phyloP scores from a whole-genome alignment of 2,797 vertebrate species.

The Prionace glauca region DNA sequence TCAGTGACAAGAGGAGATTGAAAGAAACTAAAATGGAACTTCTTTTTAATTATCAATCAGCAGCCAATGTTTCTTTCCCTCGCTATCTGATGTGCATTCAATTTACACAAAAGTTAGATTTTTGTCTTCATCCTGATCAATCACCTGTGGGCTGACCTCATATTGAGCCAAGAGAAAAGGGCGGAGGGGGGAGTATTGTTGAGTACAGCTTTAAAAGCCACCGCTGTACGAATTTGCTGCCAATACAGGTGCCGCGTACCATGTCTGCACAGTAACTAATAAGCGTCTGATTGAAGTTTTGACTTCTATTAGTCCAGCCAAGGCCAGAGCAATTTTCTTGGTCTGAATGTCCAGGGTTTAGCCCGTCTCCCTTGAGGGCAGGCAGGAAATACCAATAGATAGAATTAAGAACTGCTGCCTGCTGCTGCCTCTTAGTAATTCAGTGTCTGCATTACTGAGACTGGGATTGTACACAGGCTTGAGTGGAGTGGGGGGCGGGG shows the following conservation, averaged over 20 bases:
- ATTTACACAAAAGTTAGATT: constrained; percentile 31
- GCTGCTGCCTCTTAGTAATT: constrained; percentile 48
- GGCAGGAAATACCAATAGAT: constrained; percentile 50
- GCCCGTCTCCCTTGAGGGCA: constrained; percentile 48
- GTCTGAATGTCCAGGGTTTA: constrained; percentile 50
- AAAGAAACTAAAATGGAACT: not conserved
- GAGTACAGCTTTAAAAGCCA: constrained; percentile 45
- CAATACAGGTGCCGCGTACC: constrained; percentile 47
- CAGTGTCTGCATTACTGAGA: not conserved
- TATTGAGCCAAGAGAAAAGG: constrained; percentile 55
- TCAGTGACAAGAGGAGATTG: not conserved
- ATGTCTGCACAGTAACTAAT: constrained; percentile 53
- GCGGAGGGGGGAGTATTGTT: constrained; percentile 49
- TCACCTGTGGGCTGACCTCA: constrained; percentile 52
- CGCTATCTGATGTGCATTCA: not conserved
- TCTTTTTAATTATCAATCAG: not conserved
- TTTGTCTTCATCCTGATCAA: constrained; percentile 45
- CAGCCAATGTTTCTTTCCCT: not conserved
- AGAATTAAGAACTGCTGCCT: constrained; percentile 42
- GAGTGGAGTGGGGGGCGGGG: not conserved
- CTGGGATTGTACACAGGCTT: constrained; percentile 38
- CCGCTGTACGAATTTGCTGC: constrained; percentile 50
- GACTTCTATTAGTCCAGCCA: constrained; percentile 55
- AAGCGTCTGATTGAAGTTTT: constrained; percentile 58
- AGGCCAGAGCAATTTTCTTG: constrained; percentile 54